Base-by-base conservation (phyloP, 2,797 vertebrate species). In the Peromyscus nudipes region DNA sequence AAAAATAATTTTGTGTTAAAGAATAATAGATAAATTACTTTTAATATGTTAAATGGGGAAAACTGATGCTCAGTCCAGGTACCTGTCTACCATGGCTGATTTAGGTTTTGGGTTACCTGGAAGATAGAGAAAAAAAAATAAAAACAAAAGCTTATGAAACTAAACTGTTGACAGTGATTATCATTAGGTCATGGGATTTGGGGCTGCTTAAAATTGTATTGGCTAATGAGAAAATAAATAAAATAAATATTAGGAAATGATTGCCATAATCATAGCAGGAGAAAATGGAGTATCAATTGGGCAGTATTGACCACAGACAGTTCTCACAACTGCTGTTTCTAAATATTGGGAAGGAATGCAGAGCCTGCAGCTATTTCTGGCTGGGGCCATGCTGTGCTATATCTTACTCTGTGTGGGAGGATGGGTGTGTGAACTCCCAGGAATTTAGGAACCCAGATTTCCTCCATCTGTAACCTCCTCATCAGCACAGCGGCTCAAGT, bases 381-480 rank as follows among this genome's bases (percentile, higher is more conserved):
- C 80, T 40, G 2, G 49, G 69, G 84, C 14, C 43, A 43, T 67
- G 27, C 67, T 34, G 80, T 40, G 67, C 90, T 77, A 46, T 92
- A 83, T 79, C 89, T 94, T 65, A 14, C 86, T 62, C 79, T 88
- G 92, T 43, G 91, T 95, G 89, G 93, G 97, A 97, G 75, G 92
- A 49, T n/a, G 96, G 85, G 75, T 23, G 62, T 98, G 92, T 88
- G 94, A 76, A 82, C 73, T 27, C 34, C 87, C 6, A 62, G 97
- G 96, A 91, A 98, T 98, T 96, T 92, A 57, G 76, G 76, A 94
- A 52, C 96, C 93, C 97, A 81, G 96, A 91, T 87, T 94, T 82
- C 92, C 75, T 91, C 97, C 96, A 80, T 79, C 94, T 71, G 94
- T 94, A 91, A 60, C 91, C 96, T 62, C 86, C 57, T 90, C 86